Evolutionary conservation across 2,113 vertebrate species (phyloP).

Genomic region (Xiphophorus maculatus): DNA sequence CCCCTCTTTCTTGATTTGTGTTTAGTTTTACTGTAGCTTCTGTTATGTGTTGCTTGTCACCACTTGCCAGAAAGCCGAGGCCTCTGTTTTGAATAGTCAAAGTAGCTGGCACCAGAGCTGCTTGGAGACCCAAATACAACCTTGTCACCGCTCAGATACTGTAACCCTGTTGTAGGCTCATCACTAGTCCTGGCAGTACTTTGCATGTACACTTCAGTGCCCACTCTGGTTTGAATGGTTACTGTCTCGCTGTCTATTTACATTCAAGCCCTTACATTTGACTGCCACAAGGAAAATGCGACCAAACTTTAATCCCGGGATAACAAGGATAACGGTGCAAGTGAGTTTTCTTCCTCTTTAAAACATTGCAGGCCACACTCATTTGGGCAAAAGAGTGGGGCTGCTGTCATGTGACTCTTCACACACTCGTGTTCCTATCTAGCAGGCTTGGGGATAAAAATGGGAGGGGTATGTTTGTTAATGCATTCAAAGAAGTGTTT

Average conservation of each 20-base stretch:
- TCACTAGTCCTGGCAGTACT: conserved; percentile 36
- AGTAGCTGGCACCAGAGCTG: conserved; percentile 35
- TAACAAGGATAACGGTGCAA: conserved; percentile 20
- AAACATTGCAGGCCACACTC: conserved; percentile 42
- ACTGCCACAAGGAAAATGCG: conserved; percentile 51
- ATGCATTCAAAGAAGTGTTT: conserved; percentile 71
- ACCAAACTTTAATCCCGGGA: conserved; percentile 54
- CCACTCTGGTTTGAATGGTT: conserved; percentile 52
- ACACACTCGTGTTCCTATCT: conserved; percentile 66
- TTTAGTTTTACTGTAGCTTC: conserved; percentile 25
- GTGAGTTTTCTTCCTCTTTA: conserved; percentile 48
- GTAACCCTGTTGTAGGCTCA: conserved; percentile 25
- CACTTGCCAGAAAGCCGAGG: conserved; percentile 13
- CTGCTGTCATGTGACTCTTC: conserved; percentile 68
- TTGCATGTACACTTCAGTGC: conserved; percentile 60
- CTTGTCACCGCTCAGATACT: conserved; percentile 31
- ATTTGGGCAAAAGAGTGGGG: conserved; percentile 50
- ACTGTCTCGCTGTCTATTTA: conserved; percentile 51
- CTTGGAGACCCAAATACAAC: conserved; percentile 40
- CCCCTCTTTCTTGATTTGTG: conserved; percentile 4
- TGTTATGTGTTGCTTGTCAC: conserved; percentile 29
- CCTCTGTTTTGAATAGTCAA: conserved; percentile 77
- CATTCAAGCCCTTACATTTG: conserved; percentile 50
- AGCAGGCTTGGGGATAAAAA: conserved; percentile 41
- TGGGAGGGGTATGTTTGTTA: conserved; percentile 57